These are phyloP conservation scores for Mormyrops attenuatus DNA, from an alignment of 2,797 vertebrate genomes.

Conservation along the genomic window DNA sequence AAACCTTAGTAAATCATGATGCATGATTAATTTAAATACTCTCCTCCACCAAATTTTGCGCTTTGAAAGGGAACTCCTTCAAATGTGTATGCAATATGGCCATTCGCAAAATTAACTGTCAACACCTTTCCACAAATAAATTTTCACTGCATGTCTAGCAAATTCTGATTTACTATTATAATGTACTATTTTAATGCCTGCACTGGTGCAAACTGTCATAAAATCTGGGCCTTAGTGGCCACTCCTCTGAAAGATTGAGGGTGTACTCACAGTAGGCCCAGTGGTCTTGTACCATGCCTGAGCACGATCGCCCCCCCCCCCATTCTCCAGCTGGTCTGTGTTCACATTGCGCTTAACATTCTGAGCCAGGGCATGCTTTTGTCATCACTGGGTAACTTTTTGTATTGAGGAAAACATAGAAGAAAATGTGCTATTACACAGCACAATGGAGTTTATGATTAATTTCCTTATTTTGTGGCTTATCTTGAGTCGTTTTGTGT, in stretches of 20 bases:
- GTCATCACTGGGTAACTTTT: background rate
- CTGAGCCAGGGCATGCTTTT: background rate
- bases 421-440: background rate
- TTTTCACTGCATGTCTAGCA: background rate
- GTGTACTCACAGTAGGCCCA: background rate
- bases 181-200: background rate
- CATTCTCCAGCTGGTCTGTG: background rate
- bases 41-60: background rate
- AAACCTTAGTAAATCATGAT: background rate
- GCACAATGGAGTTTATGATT: background rate
- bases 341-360: background rate
- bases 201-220: background rate
- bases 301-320: background rate
- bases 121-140: background rate
- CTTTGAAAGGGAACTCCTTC: background rate
- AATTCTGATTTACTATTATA: background rate
- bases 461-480: background rate
- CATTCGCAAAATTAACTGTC: background rate
- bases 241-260: background rate
- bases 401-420: background rate
- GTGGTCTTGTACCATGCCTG: background rate
- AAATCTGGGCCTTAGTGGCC: background rate
- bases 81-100: background rate
- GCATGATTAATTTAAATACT: background rate
- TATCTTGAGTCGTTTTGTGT: background rate